These are phyloP conservation scores for Chauna torquata DNA, from an alignment of 2,113 vertebrate species.

Conservation along the genomic window DNA sequence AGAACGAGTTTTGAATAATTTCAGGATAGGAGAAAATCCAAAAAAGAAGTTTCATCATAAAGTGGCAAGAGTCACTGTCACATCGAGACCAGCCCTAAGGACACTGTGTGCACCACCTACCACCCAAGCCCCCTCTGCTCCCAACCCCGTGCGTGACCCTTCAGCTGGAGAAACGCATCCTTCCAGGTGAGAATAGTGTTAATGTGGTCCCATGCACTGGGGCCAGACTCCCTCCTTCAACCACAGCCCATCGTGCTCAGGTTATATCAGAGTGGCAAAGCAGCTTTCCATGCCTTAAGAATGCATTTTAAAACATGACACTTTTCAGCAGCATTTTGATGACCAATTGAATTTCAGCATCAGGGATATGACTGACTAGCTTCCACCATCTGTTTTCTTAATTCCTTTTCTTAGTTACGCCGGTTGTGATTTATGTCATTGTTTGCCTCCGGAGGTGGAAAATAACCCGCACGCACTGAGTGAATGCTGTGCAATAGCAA, in stretches of 20 bases:
- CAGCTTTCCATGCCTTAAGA: background rate
- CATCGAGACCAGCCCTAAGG: fast-evolving
- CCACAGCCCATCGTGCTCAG: background rate
- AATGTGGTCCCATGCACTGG: fast-evolving
- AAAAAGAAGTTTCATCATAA: background rate
- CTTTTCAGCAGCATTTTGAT: background rate
- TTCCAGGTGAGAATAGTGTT: background rate
- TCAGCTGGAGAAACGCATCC: background rate
- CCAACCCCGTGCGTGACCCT: fast-evolving
- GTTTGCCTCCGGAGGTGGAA: background rate
- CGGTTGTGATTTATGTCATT: background rate
- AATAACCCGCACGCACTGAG: background rate
- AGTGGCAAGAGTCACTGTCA: background rate
- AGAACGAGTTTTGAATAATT: constrained; percentile 3
- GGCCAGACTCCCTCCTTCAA: background rate
- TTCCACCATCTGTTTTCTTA: background rate
- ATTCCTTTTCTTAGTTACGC: background rate
- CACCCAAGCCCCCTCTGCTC: fast-evolving
- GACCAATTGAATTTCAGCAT: background rate
- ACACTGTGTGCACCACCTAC: background rate
- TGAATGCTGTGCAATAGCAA: background rate
- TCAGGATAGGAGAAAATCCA: background rate
- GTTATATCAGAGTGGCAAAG: background rate
- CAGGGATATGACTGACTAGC: background rate
- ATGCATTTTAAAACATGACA: background rate